phyloP scores from a whole-genome alignment of 2,797 vertebrate genomes.

The Lindbergichthys nudifrons region DNA sequence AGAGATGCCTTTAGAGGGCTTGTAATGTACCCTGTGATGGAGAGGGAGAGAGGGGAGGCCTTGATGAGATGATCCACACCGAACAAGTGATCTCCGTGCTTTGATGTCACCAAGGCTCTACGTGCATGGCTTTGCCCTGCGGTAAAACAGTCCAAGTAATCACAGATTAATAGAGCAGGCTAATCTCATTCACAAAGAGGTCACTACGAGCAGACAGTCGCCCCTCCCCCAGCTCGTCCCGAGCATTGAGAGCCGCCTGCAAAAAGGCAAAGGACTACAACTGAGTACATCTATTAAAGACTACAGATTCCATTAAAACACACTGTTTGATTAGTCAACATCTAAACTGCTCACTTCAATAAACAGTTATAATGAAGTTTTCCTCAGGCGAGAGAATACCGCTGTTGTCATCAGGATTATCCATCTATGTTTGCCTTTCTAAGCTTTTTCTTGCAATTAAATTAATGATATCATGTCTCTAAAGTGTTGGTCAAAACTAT shows the following conservation, averaged over 20 bases:
- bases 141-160: constrained; percentile 76
- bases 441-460: constrained; percentile 38
- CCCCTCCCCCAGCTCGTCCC: constrained; percentile 55
- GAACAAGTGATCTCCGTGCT: constrained; percentile 40
- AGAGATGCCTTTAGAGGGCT: constrained; percentile 42
- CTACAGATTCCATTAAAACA: constrained; percentile 28
- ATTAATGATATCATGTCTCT: constrained; percentile 23
- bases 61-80: constrained; percentile 65
- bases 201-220: constrained; percentile 71
- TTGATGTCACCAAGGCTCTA: constrained; percentile 53
- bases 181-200: constrained; percentile 83
- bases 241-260: constrained; percentile 46
- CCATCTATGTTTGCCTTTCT: constrained; percentile 34
- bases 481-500: constrained; percentile 49
- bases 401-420: constrained; percentile 20
- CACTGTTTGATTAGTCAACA: constrained; percentile 15
- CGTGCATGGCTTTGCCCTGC: constrained; percentile 51
- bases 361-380: constrained; percentile 37
- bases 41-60: constrained; percentile 22
- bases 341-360: constrained; percentile 41
- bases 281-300: constrained; percentile 47
- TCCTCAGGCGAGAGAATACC: constrained; percentile 11
- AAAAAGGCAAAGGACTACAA: constrained; percentile 54
- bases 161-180: constrained; percentile 84
- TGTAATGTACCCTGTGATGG: constrained; percentile 42